Evolutionary conservation across 2,113 vertebrate species (phyloP).

Genomic region (Apteryx mantelli): DNA sequence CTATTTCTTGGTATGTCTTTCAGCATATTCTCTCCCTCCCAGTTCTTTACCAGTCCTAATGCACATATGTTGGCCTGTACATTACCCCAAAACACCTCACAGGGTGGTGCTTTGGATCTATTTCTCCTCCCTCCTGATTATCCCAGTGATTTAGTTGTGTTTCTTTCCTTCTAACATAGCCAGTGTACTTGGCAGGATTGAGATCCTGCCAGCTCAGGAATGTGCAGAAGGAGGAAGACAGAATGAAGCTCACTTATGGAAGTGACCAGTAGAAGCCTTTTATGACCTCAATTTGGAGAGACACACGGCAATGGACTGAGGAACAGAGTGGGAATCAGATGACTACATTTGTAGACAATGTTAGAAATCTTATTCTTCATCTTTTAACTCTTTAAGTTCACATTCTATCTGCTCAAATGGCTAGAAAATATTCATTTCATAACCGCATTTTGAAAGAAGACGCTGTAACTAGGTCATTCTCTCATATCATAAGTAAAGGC

Average conservation of each 20-base stretch:
- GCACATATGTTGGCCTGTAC: not conserved
- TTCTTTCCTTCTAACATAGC: not conserved
- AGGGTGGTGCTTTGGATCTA: not conserved
- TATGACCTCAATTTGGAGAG: not conserved
- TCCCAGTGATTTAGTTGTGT: not conserved
- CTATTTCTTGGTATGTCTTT: not conserved
- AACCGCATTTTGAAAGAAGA: not conserved
- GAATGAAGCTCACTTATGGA: not conserved
- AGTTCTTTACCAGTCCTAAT: not conserved
- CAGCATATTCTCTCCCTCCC: not conserved
- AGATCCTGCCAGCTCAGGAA: not conserved
- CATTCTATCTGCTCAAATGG: not conserved
- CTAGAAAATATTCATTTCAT: not conserved
- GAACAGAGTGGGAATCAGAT: fast-evolving
- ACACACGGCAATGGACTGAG: not conserved
- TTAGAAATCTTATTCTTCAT: not conserved
- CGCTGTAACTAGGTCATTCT: not conserved
- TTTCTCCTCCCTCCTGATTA: not conserved
- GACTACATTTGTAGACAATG: not conserved
- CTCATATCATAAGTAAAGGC: not conserved
- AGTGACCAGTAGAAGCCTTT: not conserved
- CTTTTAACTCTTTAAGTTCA: not conserved
- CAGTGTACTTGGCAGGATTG: not conserved
- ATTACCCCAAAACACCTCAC: not conserved
- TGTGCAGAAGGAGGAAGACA: not conserved